A percentile compares a stretch with the other conserved stretches of the same genome.
Evolutionary conservation across 1,140 invertebrate genomes (phyloP).

Genomic region (Pararge aegeria): DNA sequence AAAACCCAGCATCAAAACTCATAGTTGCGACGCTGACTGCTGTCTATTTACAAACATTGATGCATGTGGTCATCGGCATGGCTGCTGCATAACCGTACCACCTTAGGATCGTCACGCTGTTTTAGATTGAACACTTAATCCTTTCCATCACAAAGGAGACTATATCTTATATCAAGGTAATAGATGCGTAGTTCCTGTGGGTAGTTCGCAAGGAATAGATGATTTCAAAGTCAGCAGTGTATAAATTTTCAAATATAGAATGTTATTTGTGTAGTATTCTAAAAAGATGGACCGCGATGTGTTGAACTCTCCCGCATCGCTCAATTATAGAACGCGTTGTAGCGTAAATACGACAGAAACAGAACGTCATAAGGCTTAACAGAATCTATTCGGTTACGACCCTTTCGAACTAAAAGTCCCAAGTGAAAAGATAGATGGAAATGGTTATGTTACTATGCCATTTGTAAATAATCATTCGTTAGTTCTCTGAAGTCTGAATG

Average conservation of each 20-base stretch:
- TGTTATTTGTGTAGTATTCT: slow-evolving; percentile 79
- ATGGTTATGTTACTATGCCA: slow-evolving; percentile 39
- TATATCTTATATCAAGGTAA: slow-evolving; percentile 29
- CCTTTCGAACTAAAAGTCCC: slow-evolving; percentile 25
- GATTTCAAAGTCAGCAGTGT: slow-evolving; percentile 61
- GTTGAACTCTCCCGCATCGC: slow-evolving; percentile 78
- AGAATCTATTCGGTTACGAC: slow-evolving; percentile 35
- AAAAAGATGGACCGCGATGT: slow-evolving; percentile 78
- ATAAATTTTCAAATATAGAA: slow-evolving; percentile 79
- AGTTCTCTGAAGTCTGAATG: slow-evolving; percentile 9
- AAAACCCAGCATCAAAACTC: slow-evolving; percentile 45
- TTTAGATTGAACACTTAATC: slow-evolving; percentile 51
- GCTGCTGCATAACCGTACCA: slow-evolving; percentile 71
- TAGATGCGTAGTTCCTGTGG: slow-evolving; percentile 40
- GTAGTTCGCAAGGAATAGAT: slow-evolving; percentile 35
- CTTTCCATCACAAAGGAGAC: slow-evolving; percentile 32
- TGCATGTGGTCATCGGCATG: slow-evolving; percentile 77
- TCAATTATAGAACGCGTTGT: slow-evolving; percentile 76
- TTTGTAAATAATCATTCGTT: slow-evolving; percentile 47
- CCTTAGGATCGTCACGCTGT: slow-evolving; percentile 64
- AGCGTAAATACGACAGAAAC: slow-evolving; percentile 50
- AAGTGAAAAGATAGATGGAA: slow-evolving; percentile 22
- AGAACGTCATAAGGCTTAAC: slow-evolving; percentile 29
- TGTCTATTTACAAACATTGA: slow-evolving; percentile 78
- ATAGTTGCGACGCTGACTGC: slow-evolving; percentile 51